Conservation (phyloP, 2,113 vertebrate genomes). For the Zingel zingel region DNA sequence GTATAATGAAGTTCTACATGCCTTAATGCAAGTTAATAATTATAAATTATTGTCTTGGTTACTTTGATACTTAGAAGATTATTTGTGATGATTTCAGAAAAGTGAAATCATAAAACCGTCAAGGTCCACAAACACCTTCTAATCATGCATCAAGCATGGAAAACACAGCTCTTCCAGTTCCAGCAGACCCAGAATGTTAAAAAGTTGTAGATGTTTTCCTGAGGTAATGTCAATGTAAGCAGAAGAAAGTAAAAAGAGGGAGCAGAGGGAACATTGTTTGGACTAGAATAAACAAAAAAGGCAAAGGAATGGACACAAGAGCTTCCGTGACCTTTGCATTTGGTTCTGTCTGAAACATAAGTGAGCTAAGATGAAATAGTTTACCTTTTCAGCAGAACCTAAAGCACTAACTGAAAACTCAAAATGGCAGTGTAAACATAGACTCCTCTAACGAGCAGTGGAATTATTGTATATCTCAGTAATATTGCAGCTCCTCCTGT, state of each 20-base stretch:
- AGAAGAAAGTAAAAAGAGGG: not conserved
- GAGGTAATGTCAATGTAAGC: not conserved
- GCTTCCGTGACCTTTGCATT: constrained; percentile 59
- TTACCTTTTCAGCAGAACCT: constrained; percentile 21
- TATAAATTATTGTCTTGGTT: not conserved
- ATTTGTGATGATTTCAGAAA: constrained; percentile 6
- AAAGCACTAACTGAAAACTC: not conserved
- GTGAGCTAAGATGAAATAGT: constrained; percentile 14
- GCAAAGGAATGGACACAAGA: constrained; percentile 1
- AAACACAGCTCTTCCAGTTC: not conserved
- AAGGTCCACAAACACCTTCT: not conserved
- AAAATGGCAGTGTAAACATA: constrained; percentile 14
- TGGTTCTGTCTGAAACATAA: constrained; percentile 19
- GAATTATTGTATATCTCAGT: not conserved
- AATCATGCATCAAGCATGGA: not conserved
- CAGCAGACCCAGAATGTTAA: not conserved
- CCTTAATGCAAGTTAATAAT: not conserved
- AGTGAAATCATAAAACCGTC: not conserved
- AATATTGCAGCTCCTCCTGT: not conserved
- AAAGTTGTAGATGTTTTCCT: not conserved
- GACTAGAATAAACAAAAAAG: constrained; percentile 18
- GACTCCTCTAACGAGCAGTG: not conserved
- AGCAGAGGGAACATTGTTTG: not conserved
- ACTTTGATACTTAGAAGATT: not conserved
- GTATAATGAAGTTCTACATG: not conserved